A percentile compares a stretch with the other conserved stretches of the same genome.
Conservation (phyloP, 2,113 vertebrate genomes). For the Petrocephalus zakoni region DNA sequence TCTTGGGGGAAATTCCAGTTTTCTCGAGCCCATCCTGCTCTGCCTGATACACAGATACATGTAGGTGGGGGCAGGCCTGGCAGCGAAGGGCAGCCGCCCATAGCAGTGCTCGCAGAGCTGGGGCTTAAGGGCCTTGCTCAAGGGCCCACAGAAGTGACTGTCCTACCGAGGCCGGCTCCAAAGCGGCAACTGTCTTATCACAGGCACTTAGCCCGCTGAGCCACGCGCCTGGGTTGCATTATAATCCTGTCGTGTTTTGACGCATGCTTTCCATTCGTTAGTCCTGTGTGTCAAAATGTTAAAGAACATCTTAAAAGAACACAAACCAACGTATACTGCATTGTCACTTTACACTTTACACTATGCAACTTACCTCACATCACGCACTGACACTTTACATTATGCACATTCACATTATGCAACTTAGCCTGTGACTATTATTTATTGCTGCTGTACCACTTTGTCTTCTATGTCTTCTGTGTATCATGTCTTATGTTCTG, state of each 20-base stretch:
- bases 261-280: background rate
- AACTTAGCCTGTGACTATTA: too few relatives aligned
- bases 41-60: background rate
- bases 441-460: too few relatives aligned
- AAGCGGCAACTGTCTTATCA: background rate
- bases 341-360: too few relatives aligned
- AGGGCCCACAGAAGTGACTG: background rate
- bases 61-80: background rate
- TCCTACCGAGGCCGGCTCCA: background rate
- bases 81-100: background rate
- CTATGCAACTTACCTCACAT: too few relatives aligned
- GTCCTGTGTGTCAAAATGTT: background rate
- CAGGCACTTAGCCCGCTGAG: background rate
- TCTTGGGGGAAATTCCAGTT: background rate
- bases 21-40: background rate
- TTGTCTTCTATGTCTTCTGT: too few relatives aligned
- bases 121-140: background rate
- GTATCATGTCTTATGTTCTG: too few relatives aligned
- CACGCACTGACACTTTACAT: too few relatives aligned
- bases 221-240: background rate
- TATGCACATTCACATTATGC: too few relatives aligned
- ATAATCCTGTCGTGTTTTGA: background rate
- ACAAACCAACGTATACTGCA: too few relatives aligned
- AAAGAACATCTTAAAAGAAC: too few relatives aligned
- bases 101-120: background rate